Conservation (phyloP, 1,140 invertebrate genomes). For the Eupeodes corollae region DNA sequence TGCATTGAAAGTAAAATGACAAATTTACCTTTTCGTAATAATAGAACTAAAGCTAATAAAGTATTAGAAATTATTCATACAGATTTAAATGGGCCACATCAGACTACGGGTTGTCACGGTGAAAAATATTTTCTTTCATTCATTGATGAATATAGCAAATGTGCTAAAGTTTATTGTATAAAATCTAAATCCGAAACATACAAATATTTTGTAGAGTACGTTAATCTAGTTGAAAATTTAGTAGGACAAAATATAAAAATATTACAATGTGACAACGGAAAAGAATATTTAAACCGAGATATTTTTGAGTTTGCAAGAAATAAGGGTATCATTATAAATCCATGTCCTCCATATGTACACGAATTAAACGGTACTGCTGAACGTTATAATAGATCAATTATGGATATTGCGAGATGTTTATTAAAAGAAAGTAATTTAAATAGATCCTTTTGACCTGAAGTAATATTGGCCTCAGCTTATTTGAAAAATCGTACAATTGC, state of each 20-base stretch:
- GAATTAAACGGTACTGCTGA: conserved; percentile 38
- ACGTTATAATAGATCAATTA: conserved; percentile 33
- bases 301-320: conserved; percentile 7
- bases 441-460: conserved; percentile 25
- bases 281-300: conserved; percentile 10
- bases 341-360: conserved; percentile 25
- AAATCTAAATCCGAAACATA: conserved; percentile 18
- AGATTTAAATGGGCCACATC: conserved; percentile 23
- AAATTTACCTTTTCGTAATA: conserved; percentile 37
- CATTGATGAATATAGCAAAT: conserved; percentile 24
- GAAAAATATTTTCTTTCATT: conserved; percentile 30
- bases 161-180: conserved; percentile 16
- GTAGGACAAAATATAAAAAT: conserved; percentile 8
- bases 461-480: conserved; percentile 13
- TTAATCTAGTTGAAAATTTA: conserved; percentile 1
- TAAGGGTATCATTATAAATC: conserved; percentile 8
- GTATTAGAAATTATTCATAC: conserved; percentile 15
- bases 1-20: conserved; percentile 16
- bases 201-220: conserved; percentile 7
- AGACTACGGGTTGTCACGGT: conserved; percentile 15
- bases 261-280: conserved; percentile 16
- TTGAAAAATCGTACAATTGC: conserved; percentile 19
- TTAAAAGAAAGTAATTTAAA: neutral
- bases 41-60: conserved; percentile 22
- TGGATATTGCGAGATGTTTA: conserved; percentile 26